Evolutionary conservation across 2,888 invertebrate genomes (phyloP), one percentile per base, ranked within the genome.

Genomic region (Brachyopa scutellaris): DNA sequence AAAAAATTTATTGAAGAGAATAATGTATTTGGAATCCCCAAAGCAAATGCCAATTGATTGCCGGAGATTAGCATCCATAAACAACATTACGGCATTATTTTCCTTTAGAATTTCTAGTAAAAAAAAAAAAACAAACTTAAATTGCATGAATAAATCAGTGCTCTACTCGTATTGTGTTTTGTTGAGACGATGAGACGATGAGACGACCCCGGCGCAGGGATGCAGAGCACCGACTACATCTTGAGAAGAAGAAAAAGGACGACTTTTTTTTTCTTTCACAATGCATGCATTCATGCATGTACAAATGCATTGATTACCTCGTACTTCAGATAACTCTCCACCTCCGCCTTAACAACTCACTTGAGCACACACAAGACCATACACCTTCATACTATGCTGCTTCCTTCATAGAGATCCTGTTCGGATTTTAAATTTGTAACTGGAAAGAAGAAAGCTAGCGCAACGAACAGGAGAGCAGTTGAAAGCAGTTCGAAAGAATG

Each of bases 61-160:
- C 82, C 82, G 82, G 82, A 82, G 82, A 82, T 82, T 82, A 82
- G 77, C 82, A 82, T 82, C 82, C 77, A 82, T 82, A 82, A 82
- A 82, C 82, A 82, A 82, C 77, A 82, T 82, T 82, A 82, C 64
- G 82, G 82, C 40, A 72, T 82, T 82, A 77, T 82, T 77, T 77
- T 72, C 77, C 23, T 77, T 70, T 33, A 55, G 49, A 61, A 59
- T 49, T 80, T 77, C 64, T 29, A 76, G 51, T 45, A 69, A 69
- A n/a, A n/a, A n/a, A n/a, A n/a, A n/a, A n/a, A 26, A 6, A 5
- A 26, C 3, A 77, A 77, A 69, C 62, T 82, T 82, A 66, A 82
- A 82, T 82, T 82, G 82, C 82, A 77, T 82, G 82, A 82, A 82
- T 82, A 82, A 82, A 82, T 82, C 82, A 82, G 66, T 70, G 72